Base-by-base conservation (phyloP, 2,113 vertebrate species). In the Plecotus auritus region DNA sequence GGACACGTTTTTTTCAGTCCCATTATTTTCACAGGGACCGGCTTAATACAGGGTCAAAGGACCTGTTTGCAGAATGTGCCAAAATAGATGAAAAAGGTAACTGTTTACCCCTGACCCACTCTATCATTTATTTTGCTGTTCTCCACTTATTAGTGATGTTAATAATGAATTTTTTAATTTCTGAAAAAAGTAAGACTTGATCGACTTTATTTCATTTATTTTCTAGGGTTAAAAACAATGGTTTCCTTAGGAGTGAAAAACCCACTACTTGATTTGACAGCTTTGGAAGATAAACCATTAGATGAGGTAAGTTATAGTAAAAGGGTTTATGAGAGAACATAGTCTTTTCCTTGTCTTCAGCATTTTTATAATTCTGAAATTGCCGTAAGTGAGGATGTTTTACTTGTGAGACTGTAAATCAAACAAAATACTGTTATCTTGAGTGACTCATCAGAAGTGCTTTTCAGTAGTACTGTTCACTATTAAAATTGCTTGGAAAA, bases 11-110 rank as follows among this genome's bases (percentile, higher is more conserved):
- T 98, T 99, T 99, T 97, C 99, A 99, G 98, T 99, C 99, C 86
- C 99, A 99, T 98, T 99, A 99, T 98, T 99, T 99, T 97, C 99
- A 99, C 97, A 98, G 99, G 98, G 99, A 99, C 97, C 99, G 99
- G 76, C 98, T 99, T 94, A 99, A 99, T 97, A 99, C 99, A 88
- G 99, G 99, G 73, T 98, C 99, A 47, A 99, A 99, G 98, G 99
- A 99, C 96, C 99, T 99, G 85, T 99, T 99, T 98, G 99, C 99
- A 1, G 99, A 99, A 97, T 99, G 99, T 98, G 99, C 99, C 98
- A 99, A 99, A 98, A 98, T 99, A 97, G 99, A 99, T 97, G 99
- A 99, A 96, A 99, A 99, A 98, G 99, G 99, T 99, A 98, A 98
- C 95, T 74, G 4, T 59, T 91, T 88, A 32, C 94, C 45, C 9